Base-by-base conservation (phyloP, 2,888 invertebrate genomes). In the Scaptomyza caliginosa region DNA sequence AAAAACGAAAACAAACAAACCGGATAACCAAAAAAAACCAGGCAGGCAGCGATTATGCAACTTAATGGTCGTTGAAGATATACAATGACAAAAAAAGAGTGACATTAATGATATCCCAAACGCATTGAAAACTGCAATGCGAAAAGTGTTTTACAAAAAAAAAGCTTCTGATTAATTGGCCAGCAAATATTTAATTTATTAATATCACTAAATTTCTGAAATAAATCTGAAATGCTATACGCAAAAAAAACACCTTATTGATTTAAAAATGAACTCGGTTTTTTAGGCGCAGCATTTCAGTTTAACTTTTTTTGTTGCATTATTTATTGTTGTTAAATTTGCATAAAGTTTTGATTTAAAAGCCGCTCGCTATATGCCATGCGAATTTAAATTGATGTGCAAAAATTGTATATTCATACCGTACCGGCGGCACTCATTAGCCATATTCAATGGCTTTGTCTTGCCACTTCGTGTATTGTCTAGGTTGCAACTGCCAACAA, bases 61-160 rank as follows among this genome's bases (percentile, higher is more conserved):
- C 59, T 55, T 59, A 70, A 70, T 60, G 65, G 71, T 49, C 40
- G 45, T 49, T 40, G 16, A 45, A 71, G 60, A 34, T 34, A 34
- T 16, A 32, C 6, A 65, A 70, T 69, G 63, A 54, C 63, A 64
- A 30, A 59, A 39, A 58, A 70, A 36, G 16, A 36, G 16, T 59
- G 40, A 51, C 58, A 50, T 46, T 69, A 69, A 69, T 70, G 64
- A 69, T 70, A 36, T 16, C 34, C 19, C 52, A 36, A 21, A 54
- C 4, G 16, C 39, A 39, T 34, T 36, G 8, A 49, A 11, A 48
- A 13, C 32, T 13, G 16, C 16, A 17, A 30, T 7, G 23, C 32
- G 16, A 17, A 49, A 45, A 57, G 50, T 21, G 46, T 34, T 28
- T 39, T 13, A 26, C 26, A 28, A 11, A 46, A 17, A 19, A 54